Base-by-base conservation (phyloP, 1,140 invertebrate species). In the Eumeta japonica region DNA sequence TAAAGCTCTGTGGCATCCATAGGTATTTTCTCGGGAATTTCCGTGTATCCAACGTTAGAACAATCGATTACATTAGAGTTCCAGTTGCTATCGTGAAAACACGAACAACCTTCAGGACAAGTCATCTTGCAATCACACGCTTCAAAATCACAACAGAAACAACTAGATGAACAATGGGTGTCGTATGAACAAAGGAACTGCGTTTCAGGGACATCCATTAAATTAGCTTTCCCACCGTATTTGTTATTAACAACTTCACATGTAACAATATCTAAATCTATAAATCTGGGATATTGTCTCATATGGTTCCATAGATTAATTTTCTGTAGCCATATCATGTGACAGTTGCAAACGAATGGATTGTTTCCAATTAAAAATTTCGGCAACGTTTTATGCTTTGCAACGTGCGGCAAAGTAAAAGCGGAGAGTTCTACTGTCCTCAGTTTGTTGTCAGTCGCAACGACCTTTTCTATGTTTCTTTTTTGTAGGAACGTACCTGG, bases 111-210 rank as follows among this genome's bases (percentile, higher is more conserved):
- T 15, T 80, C 77, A 7, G 90, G 90, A 55, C 90, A 94, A 2
- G 87, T 90, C 89, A 92, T 92, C 68, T 92, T 87, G 55, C 90
- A 93, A 58, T 92, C 89, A 61, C 90, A 94, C 16, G 89, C 89
- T 67, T 92, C 89, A 65, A 90, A 92, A 41, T 92, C 89, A 59
- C 90, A 94, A 62, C 90, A 93, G 54, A 90, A 88, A 57, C 90
- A 93, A 28, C 90, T 79, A 7, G 88, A 84, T 56, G 90, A 91
- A 65, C 90, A 94, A 61, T 92, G 90, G 12, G 85, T 86, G 58
- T 88, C 84, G 77, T 93, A 93, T 3, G 83, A 82, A 70, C 90
- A 94, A 37, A 94, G 76, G 62, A 92, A 93, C 53, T 92, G 87
- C 10, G 87, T 85, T n/a, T 86, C 78, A 52, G 86, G 83, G 15